Evolutionary conservation across 2,888 invertebrate species (phyloP), one percentile per base, ranked within the genome.

Genomic region (Clusia tigrina): DNA sequence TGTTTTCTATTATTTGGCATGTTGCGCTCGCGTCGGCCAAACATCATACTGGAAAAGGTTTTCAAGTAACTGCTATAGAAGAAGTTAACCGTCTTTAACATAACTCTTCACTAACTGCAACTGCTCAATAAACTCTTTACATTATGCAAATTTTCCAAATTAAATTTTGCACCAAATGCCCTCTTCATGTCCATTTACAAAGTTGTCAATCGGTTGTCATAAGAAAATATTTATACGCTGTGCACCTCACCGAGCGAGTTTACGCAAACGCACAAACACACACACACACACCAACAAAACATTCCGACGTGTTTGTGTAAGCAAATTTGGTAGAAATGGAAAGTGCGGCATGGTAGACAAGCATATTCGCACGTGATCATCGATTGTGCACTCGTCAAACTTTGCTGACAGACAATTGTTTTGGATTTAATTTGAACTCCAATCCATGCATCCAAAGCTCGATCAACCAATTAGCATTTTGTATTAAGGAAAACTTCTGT

Each of bases 141-240:
- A 61, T 58, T 63, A 66, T 66, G 63, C 66, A 62, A 66, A 62
- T 63, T 59, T 57, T 51, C 24, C 38, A 46, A 62, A 63, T 63
- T 62, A 53, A 59, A 66, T 51, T 59, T 58, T 58, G 63, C 60
- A 55, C 60, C 60, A 60, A 54, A 54, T 32, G 58, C 58, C 54
- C 54, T 59, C 55, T 59, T 32, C 56, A 60, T 57, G 56, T 55
- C 15, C 60, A 54, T 64, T 62, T 68, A 63, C 70, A 67, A 69
- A 66, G 62, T 71, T 70, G 70, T 71, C 71, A 67, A 69, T 65
- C 65, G 68, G 64, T 70, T 65, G 68, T 67, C 69, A 70, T 68
- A 69, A 42, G 32, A 42, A 42, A 42, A n/a, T 54, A 57, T 61
- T 58, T 60, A 61, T 1, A 10, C 32, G 25, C 42, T n/a, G 9